Percentiles rank a stretch among this genome's conserved stretches.
Conservation (phyloP, 2,113 vertebrate genomes). For the Taurulus bubalis region DNA sequence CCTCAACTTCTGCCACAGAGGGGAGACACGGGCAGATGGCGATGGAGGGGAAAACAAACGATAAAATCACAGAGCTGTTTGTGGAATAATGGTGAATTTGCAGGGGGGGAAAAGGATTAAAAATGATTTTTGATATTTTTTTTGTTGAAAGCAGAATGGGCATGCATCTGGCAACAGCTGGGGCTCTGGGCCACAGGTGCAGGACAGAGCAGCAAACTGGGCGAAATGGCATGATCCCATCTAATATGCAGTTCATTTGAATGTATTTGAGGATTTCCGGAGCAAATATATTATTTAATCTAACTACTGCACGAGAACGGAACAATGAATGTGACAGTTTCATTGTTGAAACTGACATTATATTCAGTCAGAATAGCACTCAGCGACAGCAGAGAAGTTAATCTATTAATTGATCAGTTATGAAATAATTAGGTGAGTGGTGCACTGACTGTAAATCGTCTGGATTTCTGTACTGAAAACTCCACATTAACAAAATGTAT, state of each 20-base stretch:
- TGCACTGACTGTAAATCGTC: neutral
- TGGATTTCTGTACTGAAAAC: neutral
- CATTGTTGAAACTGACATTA: conserved; percentile 14
- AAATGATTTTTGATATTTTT: neutral
- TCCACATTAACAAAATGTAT: neutral
- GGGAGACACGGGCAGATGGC: conserved; percentile 63
- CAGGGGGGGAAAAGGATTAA: neutral
- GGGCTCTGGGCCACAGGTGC: conserved; percentile 20
- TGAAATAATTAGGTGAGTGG: neutral
- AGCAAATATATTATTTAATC: conserved; percentile 9
- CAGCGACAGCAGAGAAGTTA: neutral
- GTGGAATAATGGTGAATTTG: neutral
- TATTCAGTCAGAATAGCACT: conserved; percentile 13
- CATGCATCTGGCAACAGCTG: conserved; percentile 4
- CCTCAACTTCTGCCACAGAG: conserved; percentile 11
- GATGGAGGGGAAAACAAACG: conserved; percentile 36
- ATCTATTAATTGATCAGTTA: conserved; percentile 39
- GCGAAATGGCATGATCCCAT: conserved; percentile 34
- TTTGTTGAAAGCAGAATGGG: neutral
- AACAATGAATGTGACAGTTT: conserved; percentile 20
- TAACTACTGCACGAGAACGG: conserved; percentile 6
- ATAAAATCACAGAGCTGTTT: conserved; percentile 59
- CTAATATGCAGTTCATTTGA: conserved; percentile 10
- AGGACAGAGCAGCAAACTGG: conserved; percentile 18
- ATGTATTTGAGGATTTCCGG: neutral